Conservation (phyloP, 2,113 vertebrate genomes). For the Micronisus gabar region DNA sequence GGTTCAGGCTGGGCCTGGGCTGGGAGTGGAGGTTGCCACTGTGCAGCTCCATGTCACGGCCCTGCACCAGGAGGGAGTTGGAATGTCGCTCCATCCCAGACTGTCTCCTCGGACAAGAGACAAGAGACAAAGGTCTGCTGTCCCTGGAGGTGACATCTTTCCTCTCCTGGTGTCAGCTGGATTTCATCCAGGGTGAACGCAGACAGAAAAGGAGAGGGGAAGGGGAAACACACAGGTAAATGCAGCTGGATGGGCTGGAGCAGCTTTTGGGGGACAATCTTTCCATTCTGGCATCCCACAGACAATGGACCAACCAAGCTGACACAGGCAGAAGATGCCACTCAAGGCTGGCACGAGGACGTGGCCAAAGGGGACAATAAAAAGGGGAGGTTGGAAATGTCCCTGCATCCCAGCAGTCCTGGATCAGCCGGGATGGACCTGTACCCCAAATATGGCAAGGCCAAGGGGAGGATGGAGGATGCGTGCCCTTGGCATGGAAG, state of each 20-base stretch:
- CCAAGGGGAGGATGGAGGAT: background rate
- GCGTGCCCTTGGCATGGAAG: accelerated
- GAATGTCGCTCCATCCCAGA: background rate
- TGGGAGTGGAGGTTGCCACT: background rate
- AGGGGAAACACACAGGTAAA: background rate
- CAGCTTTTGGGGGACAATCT: background rate
- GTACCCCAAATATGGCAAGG: background rate
- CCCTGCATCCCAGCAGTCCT: background rate
- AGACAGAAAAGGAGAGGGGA: background rate
- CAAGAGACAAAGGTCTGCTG: background rate
- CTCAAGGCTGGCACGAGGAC: background rate
- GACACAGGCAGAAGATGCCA: background rate
- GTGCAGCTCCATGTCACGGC: accelerated
- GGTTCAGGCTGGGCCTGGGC: too few relatives aligned
- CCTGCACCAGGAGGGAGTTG: background rate
- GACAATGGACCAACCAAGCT: background rate
- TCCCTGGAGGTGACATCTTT: background rate
- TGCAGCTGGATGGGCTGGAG: background rate
- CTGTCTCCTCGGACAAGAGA: background rate
- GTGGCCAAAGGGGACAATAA: background rate
- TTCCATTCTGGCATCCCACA: background rate
- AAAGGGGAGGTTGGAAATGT: background rate
- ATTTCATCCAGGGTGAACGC: background rate
- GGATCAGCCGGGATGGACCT: background rate
- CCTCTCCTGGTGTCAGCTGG: too few relatives aligned